phyloP scores from a whole-genome alignment of 2,888 invertebrate species.

The Sesia bembeciformis region DNA sequence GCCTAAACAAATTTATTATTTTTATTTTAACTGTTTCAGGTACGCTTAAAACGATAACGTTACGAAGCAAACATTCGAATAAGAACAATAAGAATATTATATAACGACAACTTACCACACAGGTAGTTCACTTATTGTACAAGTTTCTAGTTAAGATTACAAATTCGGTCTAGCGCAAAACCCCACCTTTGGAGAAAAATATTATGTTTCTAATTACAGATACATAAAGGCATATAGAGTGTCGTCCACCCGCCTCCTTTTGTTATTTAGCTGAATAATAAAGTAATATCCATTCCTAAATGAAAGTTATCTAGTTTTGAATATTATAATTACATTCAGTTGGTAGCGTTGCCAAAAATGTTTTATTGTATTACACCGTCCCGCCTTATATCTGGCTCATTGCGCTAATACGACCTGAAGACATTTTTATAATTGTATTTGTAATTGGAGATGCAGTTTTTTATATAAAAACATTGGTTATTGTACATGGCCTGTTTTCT shows the following conservation, averaged over 20 bases:
- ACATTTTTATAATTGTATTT: too few relatives aligned
- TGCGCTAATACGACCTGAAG: too few relatives aligned
- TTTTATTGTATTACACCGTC: too few relatives aligned
- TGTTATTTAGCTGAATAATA: constrained; percentile 22
- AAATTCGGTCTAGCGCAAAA: constrained; percentile 24
- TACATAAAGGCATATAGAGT: neutral
- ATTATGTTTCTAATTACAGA: neutral
- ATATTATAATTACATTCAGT: too few relatives aligned
- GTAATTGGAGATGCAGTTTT: too few relatives aligned
- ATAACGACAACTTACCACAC: constrained; percentile 35
- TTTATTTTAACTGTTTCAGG: constrained; percentile 31
- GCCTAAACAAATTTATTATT: neutral
- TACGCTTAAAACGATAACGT: constrained; percentile 55
- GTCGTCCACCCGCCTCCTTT: constrained; percentile 9
- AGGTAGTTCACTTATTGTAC: constrained; percentile 36
- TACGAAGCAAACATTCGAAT: constrained; percentile 23
- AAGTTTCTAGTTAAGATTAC: constrained; percentile 20
- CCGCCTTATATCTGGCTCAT: too few relatives aligned
- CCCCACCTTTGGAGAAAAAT: constrained; percentile 35
- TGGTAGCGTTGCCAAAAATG: too few relatives aligned
- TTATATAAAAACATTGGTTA: too few relatives aligned
- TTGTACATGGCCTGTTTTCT: constrained; percentile 9
- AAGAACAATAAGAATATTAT: constrained; percentile 36
- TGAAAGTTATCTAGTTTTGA: too few relatives aligned
- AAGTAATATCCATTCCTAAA: constrained; percentile 16